Evolutionary conservation across 2,797 vertebrate species (phyloP).

Genomic region (Muscicapa striata): DNA sequence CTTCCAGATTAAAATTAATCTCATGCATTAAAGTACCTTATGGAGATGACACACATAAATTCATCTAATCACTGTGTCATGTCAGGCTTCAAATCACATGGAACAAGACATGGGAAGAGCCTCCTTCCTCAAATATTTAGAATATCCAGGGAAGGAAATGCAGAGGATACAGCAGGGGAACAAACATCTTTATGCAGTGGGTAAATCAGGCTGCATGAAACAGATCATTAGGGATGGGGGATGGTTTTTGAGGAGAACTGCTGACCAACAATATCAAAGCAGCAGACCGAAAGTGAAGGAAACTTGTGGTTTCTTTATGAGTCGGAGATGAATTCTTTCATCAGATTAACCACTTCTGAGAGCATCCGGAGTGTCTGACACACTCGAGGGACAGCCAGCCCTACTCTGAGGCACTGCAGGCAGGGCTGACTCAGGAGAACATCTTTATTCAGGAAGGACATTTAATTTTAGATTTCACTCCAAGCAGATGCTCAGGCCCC

Average conservation of each 20-base stretch:
- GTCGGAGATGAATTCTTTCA: slow-evolving; percentile 35
- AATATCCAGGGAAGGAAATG: not conserved
- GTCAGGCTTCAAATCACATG: not conserved
- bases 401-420: not conserved
- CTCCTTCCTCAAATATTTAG: not conserved
- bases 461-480: not conserved
- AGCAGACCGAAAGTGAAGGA: slow-evolving; percentile 44
- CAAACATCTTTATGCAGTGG: not conserved
- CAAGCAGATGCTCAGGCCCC: not conserved
- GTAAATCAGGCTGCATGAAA: not conserved
- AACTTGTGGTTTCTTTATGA: slow-evolving; percentile 50
- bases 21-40: not conserved
- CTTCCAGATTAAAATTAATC: not conserved
- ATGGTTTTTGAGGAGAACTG: not conserved
- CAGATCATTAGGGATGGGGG: not conserved
- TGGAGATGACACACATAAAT: not conserved
- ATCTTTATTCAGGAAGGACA: not conserved
- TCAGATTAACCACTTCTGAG: slow-evolving; percentile 54
- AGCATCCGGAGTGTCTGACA: slow-evolving; percentile 33
- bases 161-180: not conserved
- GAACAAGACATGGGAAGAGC: not conserved
- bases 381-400: not conserved
- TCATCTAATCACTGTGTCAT: not conserved
- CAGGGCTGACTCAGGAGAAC: slow-evolving; percentile 18
- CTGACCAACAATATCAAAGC: not conserved